These are phyloP conservation scores for Elmis aenea DNA, from an alignment of 2,888 invertebrate genomes.

Conservation along the genomic window DNA sequence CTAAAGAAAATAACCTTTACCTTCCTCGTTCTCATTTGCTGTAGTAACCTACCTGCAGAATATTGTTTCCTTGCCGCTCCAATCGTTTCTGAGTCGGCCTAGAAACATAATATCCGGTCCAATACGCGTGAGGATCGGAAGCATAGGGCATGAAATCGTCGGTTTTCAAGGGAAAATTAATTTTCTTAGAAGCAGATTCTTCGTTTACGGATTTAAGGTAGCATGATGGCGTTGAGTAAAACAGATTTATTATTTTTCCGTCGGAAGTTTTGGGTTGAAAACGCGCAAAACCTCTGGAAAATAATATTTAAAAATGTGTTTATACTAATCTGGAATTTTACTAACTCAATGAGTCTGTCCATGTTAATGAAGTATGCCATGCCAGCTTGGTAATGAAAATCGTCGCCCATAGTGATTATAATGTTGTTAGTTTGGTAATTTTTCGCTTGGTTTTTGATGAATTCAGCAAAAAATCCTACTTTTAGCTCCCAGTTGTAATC, in stretches of 20 bases:
- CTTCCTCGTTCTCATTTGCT: too few relatives aligned
- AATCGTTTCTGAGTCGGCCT: constrained; percentile 75
- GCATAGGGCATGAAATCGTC: constrained; percentile 94
- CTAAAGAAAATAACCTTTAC: constrained; percentile 52
- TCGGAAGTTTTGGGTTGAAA: constrained; percentile 4
- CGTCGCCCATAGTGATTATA: constrained; percentile 69
- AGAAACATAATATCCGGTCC: constrained; percentile 91
- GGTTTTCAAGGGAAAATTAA: constrained; percentile 64
- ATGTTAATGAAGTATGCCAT: constrained; percentile 60
- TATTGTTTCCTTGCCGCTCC: constrained; percentile 70
- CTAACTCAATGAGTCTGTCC: constrained; percentile 67
- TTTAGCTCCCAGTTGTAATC: constrained; percentile 72
- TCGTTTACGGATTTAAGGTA: constrained; percentile 76
- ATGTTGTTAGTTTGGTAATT: constrained; percentile 57
- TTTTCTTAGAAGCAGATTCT: constrained; percentile 56
- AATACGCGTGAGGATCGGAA: constrained; percentile 77
- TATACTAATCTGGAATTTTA: constrained; percentile 4
- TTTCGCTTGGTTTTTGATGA: constrained; percentile 43
- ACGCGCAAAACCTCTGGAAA: constrained; percentile 7
- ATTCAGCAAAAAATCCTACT: constrained; percentile 50
- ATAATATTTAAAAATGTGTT: not conserved
- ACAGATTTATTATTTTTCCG: constrained; percentile 57
- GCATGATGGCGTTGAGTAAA: constrained; percentile 84
- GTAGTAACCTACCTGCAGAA: constrained; percentile 57
- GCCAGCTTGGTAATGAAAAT: constrained; percentile 66